A percentile compares a stretch with the other conserved stretches of the same genome.
These are phyloP conservation scores for Formicarius rufipectus DNA, from an alignment of 2,113 vertebrate species.

Conservation along the genomic window DNA sequence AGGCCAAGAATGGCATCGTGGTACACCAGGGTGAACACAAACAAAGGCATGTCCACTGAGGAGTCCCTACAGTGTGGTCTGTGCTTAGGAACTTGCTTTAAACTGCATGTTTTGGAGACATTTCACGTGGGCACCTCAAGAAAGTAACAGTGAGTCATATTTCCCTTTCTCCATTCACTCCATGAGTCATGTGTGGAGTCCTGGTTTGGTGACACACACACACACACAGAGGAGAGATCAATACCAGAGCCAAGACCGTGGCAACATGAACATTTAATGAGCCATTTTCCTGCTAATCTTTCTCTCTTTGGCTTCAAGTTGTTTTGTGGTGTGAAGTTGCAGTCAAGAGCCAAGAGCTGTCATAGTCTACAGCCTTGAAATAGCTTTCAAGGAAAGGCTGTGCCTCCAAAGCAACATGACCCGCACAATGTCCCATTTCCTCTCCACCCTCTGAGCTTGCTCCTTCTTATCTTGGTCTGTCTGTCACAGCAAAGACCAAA, in stretches of 20 bases:
- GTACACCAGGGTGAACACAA: neutral
- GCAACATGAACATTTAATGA: neutral
- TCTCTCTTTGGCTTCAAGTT: neutral
- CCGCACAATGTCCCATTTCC: neutral
- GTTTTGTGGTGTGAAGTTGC: neutral
- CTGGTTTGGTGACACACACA: neutral
- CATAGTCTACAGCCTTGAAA: neutral
- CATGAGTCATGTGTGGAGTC: neutral
- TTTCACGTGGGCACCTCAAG: neutral
- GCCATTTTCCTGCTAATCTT: neutral
- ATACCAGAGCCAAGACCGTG: neutral
- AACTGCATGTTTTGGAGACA: neutral
- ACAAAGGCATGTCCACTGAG: neutral
- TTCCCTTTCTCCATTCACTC: neutral
- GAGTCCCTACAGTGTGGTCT: fast-evolving
- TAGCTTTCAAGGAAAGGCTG: neutral
- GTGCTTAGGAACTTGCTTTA: neutral
- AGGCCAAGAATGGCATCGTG: neutral
- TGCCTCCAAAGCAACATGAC: neutral
- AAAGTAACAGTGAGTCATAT: neutral
- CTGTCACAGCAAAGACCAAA: neutral
- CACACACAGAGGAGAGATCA: neutral
- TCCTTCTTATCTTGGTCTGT: neutral
- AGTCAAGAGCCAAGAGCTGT: neutral
- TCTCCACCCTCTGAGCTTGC: neutral